Conservation (phyloP, 2,888 invertebrate species). For the Caenorhabditis sinica region DNA sequence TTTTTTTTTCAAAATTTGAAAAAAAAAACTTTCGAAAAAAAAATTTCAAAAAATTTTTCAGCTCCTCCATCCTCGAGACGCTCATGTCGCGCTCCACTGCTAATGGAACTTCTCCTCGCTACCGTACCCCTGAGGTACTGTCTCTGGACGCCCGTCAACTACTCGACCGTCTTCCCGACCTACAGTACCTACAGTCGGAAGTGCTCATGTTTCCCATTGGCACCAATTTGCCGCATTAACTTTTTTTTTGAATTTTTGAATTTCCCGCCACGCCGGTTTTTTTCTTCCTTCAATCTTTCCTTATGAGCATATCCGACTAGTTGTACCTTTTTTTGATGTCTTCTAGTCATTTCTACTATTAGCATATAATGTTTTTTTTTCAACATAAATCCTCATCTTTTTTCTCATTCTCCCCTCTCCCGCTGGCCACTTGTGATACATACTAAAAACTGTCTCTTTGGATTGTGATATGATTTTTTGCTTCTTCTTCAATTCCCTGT, state of each 20-base stretch:
- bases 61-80: constrained; percentile 57
- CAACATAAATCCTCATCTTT: constrained; percentile 4
- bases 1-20: constrained; percentile 2
- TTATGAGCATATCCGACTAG: background rate
- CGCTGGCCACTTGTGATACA: constrained; percentile 60
- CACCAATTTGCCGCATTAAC: constrained; percentile 45
- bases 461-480: constrained; percentile 44
- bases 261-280: constrained; percentile 20
- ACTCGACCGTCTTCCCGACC: constrained; percentile 77
- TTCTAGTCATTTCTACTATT: constrained; percentile 29
- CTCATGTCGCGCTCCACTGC: constrained; percentile 49
- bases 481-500: too few species aligned
- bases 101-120: constrained; percentile 36
- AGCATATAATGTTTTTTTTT: constrained; percentile 52
- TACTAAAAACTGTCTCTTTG: background rate
- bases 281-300: background rate
- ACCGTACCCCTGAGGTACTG: constrained; percentile 69
- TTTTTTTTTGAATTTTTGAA: constrained; percentile 11
- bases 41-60: constrained; percentile 30
- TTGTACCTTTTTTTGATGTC: too few species aligned
- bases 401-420: constrained; percentile 24
- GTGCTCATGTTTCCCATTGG: constrained; percentile 77
- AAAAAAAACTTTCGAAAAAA: too few species aligned
- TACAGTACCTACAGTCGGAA: constrained; percentile 73
- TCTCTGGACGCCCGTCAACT: constrained; percentile 78